These are phyloP conservation scores for Gouania willdenowi DNA, from an alignment of 2,797 vertebrate genomes.

Conservation along the genomic window DNA sequence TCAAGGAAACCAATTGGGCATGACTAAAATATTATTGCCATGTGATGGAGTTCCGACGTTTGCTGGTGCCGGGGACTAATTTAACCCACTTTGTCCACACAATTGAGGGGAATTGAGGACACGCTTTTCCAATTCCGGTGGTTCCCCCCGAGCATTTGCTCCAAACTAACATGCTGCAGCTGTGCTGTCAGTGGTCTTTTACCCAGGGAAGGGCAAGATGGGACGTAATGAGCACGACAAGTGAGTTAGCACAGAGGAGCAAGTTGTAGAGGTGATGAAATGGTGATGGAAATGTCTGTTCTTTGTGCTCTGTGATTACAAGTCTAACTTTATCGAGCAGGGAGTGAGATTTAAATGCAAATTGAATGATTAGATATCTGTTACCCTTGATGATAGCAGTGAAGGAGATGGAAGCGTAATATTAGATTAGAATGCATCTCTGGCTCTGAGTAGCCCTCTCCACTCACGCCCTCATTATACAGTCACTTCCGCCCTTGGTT, in stretches of 20 bases:
- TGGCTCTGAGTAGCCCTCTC: conserved; percentile 33
- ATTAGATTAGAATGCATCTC: conserved; percentile 42
- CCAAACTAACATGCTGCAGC: conserved; percentile 32
- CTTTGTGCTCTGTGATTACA: conserved; percentile 4
- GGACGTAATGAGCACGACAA: conserved; percentile 47
- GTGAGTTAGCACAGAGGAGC: conserved; percentile 17
- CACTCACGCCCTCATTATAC: conserved; percentile 61
- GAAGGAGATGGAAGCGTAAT: conserved; percentile 24
- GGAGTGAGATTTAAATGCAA: too few relatives aligned
- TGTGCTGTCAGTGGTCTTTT: conserved; percentile 38
- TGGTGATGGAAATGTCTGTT: neutral
- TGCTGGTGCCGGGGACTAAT: conserved; percentile 59
- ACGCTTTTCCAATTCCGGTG: conserved; percentile 55
- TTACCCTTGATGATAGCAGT: too few relatives aligned
- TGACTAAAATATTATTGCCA: conserved; percentile 73
- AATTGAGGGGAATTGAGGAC: conserved; percentile 67
- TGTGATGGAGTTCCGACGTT: conserved; percentile 67
- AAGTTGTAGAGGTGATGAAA: neutral
- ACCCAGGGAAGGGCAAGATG: conserved; percentile 38
- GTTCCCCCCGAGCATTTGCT: conserved; percentile 48
- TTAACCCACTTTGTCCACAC: conserved; percentile 71
- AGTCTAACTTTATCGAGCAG: conserved; percentile 1
- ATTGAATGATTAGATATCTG: too few relatives aligned
- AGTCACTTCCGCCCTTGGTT: conserved; percentile 36
- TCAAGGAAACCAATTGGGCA: conserved; percentile 74